Conservation (phyloP, 2,797 vertebrate species). For the Chelon auratus region DNA sequence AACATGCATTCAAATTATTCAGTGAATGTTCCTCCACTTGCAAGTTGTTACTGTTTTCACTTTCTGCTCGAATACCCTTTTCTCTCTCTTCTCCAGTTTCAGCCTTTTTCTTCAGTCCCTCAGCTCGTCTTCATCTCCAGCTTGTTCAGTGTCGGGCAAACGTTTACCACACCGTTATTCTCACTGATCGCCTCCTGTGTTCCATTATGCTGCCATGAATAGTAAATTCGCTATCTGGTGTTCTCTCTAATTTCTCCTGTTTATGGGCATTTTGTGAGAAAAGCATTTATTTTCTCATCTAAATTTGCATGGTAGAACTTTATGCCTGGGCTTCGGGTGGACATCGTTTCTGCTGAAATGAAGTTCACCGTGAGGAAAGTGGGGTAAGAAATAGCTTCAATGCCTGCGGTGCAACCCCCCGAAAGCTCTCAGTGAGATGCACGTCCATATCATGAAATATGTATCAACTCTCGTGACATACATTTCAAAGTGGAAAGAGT, state of each 20-base stretch:
- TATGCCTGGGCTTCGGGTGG: conserved; percentile 9
- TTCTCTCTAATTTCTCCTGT: conserved; percentile 23
- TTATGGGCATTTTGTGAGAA: conserved; percentile 29
- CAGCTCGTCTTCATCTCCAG: conserved; percentile 20
- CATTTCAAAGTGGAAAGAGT: conserved; percentile 63
- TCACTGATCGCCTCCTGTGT: conserved; percentile 41
- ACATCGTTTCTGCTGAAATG: conserved; percentile 2
- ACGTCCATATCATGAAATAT: conserved; percentile 70
- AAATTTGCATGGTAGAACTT: conserved; percentile 15
- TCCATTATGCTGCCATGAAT: conserved; percentile 39
- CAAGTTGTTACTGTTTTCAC: conserved; percentile 29
- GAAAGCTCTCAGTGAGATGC: conserved; percentile 47
- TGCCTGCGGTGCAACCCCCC: conserved; percentile 27
- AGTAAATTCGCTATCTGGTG: conserved; percentile 12
- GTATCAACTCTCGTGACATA: conserved; percentile 67
- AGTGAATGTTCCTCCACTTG: conserved; percentile 1
- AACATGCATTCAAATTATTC: conserved; percentile 24
- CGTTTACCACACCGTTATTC: conserved; percentile 54
- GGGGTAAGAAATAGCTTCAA: conserved; percentile 3
- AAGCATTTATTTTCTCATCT: conserved; percentile 28
- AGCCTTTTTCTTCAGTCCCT: conserved; percentile 22
- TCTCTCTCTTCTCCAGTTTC: conserved; percentile 27
- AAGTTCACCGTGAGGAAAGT: conserved; percentile 13
- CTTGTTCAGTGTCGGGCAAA: conserved; percentile 14
- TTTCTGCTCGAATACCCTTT: conserved; percentile 20